phyloP scores from a whole-genome alignment of 2,888 invertebrate species.

The Diarsia dahlii region DNA sequence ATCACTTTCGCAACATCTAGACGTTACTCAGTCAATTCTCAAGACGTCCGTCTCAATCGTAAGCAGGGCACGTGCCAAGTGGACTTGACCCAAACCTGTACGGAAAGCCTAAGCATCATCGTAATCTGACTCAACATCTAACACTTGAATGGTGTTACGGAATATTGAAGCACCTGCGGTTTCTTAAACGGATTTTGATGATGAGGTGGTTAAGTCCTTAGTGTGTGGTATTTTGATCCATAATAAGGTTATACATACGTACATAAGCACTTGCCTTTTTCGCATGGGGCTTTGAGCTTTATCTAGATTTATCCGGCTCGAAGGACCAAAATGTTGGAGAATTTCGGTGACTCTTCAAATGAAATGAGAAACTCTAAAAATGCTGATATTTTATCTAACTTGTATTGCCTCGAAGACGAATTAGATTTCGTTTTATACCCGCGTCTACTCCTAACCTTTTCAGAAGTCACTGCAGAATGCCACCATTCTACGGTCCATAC shows the following conservation, averaged over 20 bases:
- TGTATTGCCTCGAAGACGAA: too few species aligned
- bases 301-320: too few species aligned
- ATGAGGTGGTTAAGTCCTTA: too few species aligned
- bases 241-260: not conserved
- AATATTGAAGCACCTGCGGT: slow-evolving; percentile 35
- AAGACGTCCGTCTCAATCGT: slow-evolving; percentile 33
- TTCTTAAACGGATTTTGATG: slow-evolving; percentile 7
- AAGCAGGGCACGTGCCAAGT: slow-evolving; percentile 51
- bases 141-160: slow-evolving; percentile 29
- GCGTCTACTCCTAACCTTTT: too few species aligned
- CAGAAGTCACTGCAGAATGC: not conserved
- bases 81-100: slow-evolving; percentile 62
- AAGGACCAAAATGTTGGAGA: too few species aligned
- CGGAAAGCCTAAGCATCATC: slow-evolving; percentile 47
- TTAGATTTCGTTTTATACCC: too few species aligned
- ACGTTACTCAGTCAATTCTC: slow-evolving; percentile 9
- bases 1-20: slow-evolving; percentile 35
- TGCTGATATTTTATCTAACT: too few species aligned
- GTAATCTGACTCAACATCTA: slow-evolving; percentile 55
- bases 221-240: slow-evolving; percentile 25
- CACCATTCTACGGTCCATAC: not conserved
- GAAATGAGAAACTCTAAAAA: too few species aligned
- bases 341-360: too few species aligned
- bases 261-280: not conserved
- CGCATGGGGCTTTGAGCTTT: too few species aligned